phyloP scores from a whole-genome alignment of 2,888 invertebrate genomes.

The Acheta domesticus region DNA sequence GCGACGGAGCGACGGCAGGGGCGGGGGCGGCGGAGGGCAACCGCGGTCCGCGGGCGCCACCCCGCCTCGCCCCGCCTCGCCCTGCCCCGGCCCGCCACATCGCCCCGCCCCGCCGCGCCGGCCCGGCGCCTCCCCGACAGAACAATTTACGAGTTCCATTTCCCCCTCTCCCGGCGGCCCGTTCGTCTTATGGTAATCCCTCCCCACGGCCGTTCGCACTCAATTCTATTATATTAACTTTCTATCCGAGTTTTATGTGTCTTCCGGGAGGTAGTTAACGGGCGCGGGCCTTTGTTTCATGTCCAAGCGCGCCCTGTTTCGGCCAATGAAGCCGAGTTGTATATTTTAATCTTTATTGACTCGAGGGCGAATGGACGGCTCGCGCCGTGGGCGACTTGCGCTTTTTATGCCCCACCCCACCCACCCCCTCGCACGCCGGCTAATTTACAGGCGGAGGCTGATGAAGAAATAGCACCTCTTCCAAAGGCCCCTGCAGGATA shows the following conservation, averaged over 20 bases:
- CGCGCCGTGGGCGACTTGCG: neutral
- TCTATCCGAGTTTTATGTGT: slow-evolving; percentile 10
- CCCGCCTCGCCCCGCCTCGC: neutral
- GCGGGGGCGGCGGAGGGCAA: neutral
- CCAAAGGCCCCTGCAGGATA: no score
- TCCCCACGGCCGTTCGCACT: slow-evolving; percentile 9
- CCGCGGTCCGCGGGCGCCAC: neutral
- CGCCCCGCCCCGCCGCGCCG: neutral
- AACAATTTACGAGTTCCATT: slow-evolving; percentile 18
- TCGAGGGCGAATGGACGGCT: neutral
- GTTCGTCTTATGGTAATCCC: slow-evolving; percentile 18
- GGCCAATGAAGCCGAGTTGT: slow-evolving; percentile 18
- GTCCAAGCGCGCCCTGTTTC: slow-evolving; percentile 7
- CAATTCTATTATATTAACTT: slow-evolving; percentile 18
- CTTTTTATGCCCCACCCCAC: neutral
- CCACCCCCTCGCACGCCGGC: neutral
- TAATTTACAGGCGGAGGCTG: neutral
- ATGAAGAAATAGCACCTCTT: neutral
- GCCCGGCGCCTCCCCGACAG: neutral
- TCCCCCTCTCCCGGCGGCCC: neutral
- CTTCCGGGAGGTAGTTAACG: slow-evolving; percentile 9
- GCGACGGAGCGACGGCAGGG: neutral
- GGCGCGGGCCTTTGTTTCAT: neutral
- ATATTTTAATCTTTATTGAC: slow-evolving; percentile 18
- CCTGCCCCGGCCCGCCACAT: no score